Conservation (phyloP, 53 echinoderm and acorn worm genomes). For the Apostichopus leukothele region DNA sequence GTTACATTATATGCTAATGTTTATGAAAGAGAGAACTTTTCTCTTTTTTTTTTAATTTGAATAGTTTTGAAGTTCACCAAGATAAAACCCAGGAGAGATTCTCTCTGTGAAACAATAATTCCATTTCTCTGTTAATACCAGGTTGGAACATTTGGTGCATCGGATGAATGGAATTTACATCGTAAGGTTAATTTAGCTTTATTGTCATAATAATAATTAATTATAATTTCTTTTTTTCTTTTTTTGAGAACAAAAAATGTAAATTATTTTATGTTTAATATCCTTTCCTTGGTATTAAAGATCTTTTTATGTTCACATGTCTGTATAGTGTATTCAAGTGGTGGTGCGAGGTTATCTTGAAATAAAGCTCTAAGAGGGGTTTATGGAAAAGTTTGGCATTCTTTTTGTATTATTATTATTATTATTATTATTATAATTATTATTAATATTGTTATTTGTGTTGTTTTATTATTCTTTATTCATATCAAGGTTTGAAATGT, state of each 20-base stretch:
- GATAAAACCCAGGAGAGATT: too few relatives aligned
- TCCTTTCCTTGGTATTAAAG: neutral
- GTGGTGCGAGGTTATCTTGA: neutral
- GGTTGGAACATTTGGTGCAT: too few relatives aligned
- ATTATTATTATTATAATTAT: neutral
- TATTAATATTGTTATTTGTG: neutral
- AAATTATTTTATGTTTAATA: constrained; percentile 1
- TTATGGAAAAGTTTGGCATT: neutral
- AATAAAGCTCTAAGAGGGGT: neutral
- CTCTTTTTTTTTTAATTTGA: too few relatives aligned
- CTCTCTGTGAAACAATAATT: too few relatives aligned
- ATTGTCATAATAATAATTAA: neutral
- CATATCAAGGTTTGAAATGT: constrained; percentile 15
- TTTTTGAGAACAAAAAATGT: neutral
- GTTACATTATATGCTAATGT: too few relatives aligned
- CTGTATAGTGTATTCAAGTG: constrained; percentile 3
- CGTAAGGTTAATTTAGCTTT: neutral
- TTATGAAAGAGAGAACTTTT: too few relatives aligned
- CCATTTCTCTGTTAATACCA: too few relatives aligned
- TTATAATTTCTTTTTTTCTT: neutral
- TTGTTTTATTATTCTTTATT: neutral
- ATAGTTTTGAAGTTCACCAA: too few relatives aligned
- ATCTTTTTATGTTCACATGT: neutral
- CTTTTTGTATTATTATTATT: neutral
- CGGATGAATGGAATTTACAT: too few relatives aligned